Conservation (phyloP, 2,888 invertebrate genomes). For the Empis livida region DNA sequence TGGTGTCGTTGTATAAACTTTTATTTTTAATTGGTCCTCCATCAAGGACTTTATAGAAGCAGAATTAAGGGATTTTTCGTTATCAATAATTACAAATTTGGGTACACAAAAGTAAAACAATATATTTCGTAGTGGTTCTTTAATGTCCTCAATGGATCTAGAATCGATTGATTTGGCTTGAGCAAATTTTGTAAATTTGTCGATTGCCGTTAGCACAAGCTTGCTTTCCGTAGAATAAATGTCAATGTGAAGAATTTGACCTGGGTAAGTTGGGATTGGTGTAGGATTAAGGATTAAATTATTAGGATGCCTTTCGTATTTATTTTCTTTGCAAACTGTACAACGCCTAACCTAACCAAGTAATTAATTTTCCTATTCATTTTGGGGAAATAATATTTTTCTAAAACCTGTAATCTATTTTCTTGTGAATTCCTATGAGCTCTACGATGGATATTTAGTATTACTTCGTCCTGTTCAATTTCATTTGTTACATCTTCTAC, state of each 20-base stretch:
- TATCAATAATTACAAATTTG: too few species aligned
- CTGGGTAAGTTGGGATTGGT: constrained; percentile 6
- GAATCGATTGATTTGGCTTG: constrained; percentile 4
- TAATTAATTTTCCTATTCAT: background rate
- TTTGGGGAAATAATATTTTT: constrained; percentile 5
- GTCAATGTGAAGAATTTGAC: constrained; percentile 6
- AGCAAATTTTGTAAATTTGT: constrained; percentile 11
- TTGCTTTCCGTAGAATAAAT: constrained; percentile 7
- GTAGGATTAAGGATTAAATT: background rate
- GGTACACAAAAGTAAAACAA: too few species aligned
- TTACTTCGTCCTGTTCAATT: constrained; percentile 6
- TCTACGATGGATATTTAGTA: constrained; percentile 1
- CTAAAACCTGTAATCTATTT: constrained; percentile 4
- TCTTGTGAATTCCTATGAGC: constrained; percentile 4
- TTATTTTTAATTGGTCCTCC: constrained; percentile 5
- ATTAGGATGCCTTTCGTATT: constrained; percentile 3
- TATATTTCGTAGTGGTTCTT: constrained; percentile 8
- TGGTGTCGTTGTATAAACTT: constrained; percentile 3
- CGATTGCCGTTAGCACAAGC: constrained; percentile 8
- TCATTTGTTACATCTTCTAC: constrained; percentile 3
- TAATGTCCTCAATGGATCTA: constrained; percentile 6
- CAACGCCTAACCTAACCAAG: background rate
- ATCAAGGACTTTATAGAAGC: constrained; percentile 3
- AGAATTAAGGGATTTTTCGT: constrained; percentile 5
- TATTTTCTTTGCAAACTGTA: constrained; percentile 1